phyloP scores from a whole-genome alignment of 2,888 invertebrate genomes.

The Leucozona laternaria region DNA sequence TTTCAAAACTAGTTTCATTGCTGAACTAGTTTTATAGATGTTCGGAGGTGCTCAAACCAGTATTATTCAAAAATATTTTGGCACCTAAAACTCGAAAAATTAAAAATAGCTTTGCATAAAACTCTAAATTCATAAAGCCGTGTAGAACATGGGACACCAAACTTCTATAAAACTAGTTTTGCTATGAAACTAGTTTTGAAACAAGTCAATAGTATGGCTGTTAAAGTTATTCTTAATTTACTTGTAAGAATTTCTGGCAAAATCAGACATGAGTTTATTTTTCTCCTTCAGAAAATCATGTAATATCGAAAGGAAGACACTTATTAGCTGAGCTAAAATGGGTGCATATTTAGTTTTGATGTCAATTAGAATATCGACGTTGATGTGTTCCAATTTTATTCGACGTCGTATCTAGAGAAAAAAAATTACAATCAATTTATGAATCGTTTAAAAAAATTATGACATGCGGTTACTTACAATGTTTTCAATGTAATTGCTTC shows the following conservation, averaged over 20 bases:
- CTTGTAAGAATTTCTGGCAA: slow-evolving; percentile 86
- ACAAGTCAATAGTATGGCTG: too few species aligned
- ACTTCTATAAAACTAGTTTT: too few species aligned
- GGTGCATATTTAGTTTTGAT: slow-evolving; percentile 85
- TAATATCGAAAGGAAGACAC: slow-evolving; percentile 85
- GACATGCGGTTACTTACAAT: slow-evolving; percentile 87
- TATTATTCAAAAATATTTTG: too few species aligned
- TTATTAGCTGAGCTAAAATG: slow-evolving; percentile 85
- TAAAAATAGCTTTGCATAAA: too few species aligned
- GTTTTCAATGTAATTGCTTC: slow-evolving; percentile 86
- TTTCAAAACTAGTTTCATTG: too few species aligned
- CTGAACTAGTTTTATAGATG: too few species aligned
- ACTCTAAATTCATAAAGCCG: too few species aligned
- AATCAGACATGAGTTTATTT: slow-evolving; percentile 85
- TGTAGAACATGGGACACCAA: too few species aligned
- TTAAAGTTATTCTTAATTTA: slow-evolving; percentile 77
- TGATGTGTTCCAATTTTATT: slow-evolving; percentile 86
- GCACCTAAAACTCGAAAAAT: too few species aligned
- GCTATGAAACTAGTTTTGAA: too few species aligned
- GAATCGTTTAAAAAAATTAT: too few species aligned
- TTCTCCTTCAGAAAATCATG: slow-evolving; percentile 85
- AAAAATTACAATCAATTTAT: not conserved
- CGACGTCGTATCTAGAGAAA: slow-evolving; percentile 83
- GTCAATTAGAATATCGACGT: slow-evolving; percentile 85
- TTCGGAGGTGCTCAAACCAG: too few species aligned